Base-by-base conservation (phyloP, 2,113 vertebrate genomes). In the Crotalus helleri region DNA sequence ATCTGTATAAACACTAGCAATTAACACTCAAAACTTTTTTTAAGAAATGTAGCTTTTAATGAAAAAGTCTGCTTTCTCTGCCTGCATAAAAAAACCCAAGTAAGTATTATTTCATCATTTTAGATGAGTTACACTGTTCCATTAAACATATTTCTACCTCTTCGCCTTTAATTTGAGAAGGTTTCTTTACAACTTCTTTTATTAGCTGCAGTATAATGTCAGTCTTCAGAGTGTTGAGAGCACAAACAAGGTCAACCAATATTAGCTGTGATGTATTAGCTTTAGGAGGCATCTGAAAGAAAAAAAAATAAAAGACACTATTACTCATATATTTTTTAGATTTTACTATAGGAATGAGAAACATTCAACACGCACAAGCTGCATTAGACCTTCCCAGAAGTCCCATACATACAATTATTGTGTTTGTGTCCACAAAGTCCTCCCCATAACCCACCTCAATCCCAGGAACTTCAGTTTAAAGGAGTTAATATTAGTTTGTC, bases 151-250 rank as follows among this genome's bases (percentile, higher is more conserved):
- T 46, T 7, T 44, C 96, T 97, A 99, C 99, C 98, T 99, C 98
- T 29, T 99, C 98, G 19, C 98, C 98, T 94, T 98, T 99, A 94
- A 99, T 98, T 94, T 99, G 99, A 51, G 98, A 98, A 0, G 99
- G 99, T 94, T 99, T 99, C 97, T 98, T 99, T 91, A 99, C 99
- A 94, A 99, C 99, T 94, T 99, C 99, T 96, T 98, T 99, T 88
- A 99, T 97, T 91, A 99, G 96, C 11, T 98, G 97, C n/a, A 99
- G 97, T 87, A 99, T 97, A 0, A 96, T 96, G 44, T 99, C 98
- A 0, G 96, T 98, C 94, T 97, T 98, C 94, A 99, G 91, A 0
- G 98, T 98, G 90, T 95, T 97, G 88, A 99, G 97, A 0, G 98
- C 98, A 93, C 99, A 99, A 39, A 99, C 91, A 92, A 99, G 96